Base-by-base conservation (phyloP, 2,113 vertebrate genomes). In the Mungos mungo region DNA sequence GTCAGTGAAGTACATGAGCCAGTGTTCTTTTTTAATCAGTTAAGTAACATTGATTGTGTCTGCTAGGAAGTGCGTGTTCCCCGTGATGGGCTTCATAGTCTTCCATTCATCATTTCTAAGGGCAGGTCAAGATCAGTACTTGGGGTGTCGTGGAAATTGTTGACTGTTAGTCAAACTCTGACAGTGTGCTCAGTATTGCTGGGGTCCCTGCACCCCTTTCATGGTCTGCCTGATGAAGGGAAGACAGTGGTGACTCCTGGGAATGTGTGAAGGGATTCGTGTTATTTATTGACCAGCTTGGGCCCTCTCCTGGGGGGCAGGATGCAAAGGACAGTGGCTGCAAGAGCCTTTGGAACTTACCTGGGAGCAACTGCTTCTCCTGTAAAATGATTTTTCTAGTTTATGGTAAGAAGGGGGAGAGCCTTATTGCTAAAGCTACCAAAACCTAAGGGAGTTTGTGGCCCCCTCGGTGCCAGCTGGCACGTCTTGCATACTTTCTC, bases 1-100 rank as follows among this genome's bases (percentile, higher is more conserved):
- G 63, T 57, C 80, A 69, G 16, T 76, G 47, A 80, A 60, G 10
- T 60, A 11, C 4, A 11, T 63, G 54, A 87, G 45, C 41, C 16
- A 47, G 33, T 92, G 45, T 71, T 84, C 47, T 92, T 80, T 80
- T 95, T 89, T 72, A 41, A 90, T 90, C 13, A n/a, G 47, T 87
- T 95, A 50, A 68, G 27, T 90, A 69, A 60, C 88, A 65, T 52
- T 27, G 41, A 77, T 81, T 25, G 11, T 65, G 3, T 82, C 45
- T 88, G n/a, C 52, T 52, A 12, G 79, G 50, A 91, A 82, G 76
- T 4, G 12, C 14, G 7, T 15, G 5, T 50, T 60, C 9, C 25
- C 27, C 29, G 12, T 5, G 33, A 3, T 14, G 45, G 90, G 50
- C 31, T 41, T 83, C 38, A 52, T 29, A 52, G 7, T 77, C 60